phyloP scores from a whole-genome alignment of 2,797 vertebrate species.

The Hoplostethus mediterraneus region DNA sequence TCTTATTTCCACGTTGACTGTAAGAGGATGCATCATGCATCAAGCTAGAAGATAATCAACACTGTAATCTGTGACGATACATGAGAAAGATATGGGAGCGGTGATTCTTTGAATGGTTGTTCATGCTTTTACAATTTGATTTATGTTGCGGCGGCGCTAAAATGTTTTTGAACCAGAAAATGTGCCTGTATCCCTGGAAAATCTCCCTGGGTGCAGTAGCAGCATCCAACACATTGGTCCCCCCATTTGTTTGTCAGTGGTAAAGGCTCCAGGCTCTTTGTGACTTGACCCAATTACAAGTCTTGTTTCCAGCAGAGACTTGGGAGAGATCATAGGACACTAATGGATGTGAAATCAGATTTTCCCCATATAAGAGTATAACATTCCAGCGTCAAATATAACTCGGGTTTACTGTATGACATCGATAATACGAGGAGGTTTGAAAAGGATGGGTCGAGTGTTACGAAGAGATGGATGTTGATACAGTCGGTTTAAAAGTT shows the following conservation, averaged over 20 bases:
- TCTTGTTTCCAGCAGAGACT: background rate
- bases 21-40: no score
- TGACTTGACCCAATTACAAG: background rate
- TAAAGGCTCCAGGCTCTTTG: constrained; percentile 31
- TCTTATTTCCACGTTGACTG: constrained; percentile 20
- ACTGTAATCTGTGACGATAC: constrained; percentile 18
- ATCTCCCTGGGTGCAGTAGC: background rate
- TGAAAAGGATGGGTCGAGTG: constrained; percentile 36
- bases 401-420: constrained; percentile 5
- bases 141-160: background rate
- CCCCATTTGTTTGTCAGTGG: constrained; percentile 28
- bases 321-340: constrained; percentile 1
- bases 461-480: constrained; percentile 44
- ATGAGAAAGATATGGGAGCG: constrained; percentile 10
- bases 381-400: constrained; percentile 28
- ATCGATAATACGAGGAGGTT: constrained; percentile 17
- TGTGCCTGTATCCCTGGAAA: constrained; percentile 26
- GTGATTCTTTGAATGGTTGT: constrained; percentile 2
- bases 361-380: background rate
- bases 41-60: constrained; percentile 4
- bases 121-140: constrained; percentile 15
- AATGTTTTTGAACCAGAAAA: constrained; percentile 49
- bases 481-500: constrained; percentile 19
- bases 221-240: constrained; percentile 15
- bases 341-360: background rate